Evolutionary conservation across 2,113 vertebrate species (phyloP), one percentile per base, ranked within the genome.

Genomic region (Microtus oregoni): DNA sequence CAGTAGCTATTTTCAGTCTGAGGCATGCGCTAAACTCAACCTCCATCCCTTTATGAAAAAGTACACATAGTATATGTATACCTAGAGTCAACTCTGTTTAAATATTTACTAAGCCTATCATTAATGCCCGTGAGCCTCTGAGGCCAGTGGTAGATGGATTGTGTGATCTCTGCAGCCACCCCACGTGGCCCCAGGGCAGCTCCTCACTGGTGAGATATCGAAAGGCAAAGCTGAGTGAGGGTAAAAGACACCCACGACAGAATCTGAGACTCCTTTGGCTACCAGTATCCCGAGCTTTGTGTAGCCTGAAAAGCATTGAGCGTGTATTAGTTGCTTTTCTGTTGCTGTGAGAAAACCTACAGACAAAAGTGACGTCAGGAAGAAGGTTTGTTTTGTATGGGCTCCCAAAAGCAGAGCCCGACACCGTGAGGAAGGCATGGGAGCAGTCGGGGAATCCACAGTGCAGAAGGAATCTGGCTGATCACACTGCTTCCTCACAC

Each of bases 121-220:
- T 55, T 89, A 1, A 41, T 2, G 24, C 32, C 0, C 3, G 2
- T 50, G 30, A 13, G 52, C 26, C 13, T 26, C 17, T 67, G 50
- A 32, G 55, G 20, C 75, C 50, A 0, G 4, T 0, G 0, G 47
- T n/a, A 73, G 47, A 32, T 8, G 7, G 19, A 0, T 12, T 1
- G 0, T 8, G 4, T 28, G 38, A 28, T 30, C 28, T 47, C 52
- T 30, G 35, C 38, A 30, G 10, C 44, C 58, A 9, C 65, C 41
- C 3, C 28, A 19, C 38, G 0, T 30, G 26, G 81, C 1, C 0
- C 14, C 32, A 8, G 2, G 35, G 24, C 26, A 7, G 12, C 4
- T 0, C 41, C 77, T 61, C 26, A 15, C 15, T 68, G 14, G 19
- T 2, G 17, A n/a, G 12, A 32, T 4, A 5, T 24, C 24, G 20